Conservation (phyloP, 2,797 vertebrate genomes). For the Heliangelus exortis region DNA sequence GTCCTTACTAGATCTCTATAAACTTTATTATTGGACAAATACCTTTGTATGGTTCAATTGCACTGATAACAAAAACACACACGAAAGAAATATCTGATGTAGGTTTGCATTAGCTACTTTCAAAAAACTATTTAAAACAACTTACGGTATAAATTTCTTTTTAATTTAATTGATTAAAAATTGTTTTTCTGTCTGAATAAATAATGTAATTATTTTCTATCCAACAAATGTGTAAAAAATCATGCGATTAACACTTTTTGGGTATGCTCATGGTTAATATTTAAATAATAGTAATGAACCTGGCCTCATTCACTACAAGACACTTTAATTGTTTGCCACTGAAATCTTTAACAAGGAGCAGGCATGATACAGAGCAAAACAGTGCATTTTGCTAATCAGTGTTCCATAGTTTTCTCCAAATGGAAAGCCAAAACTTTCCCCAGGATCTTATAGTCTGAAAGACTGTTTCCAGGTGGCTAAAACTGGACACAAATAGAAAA, state of each 20-base stretch:
- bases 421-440: not conserved
- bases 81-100: not conserved
- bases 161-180: not conserved
- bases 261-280: not conserved
- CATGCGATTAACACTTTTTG: not conserved
- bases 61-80: not conserved
- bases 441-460: not conserved
- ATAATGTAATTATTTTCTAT: not conserved
- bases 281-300: not conserved
- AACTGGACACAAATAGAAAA: not conserved
- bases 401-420: not conserved
- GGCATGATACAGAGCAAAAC: not conserved
- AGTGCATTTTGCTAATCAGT: not conserved
- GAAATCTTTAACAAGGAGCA: not conserved
- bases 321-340: not conserved
- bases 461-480: not conserved
- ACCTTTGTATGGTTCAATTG: not conserved
- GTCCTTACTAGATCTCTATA: not conserved
- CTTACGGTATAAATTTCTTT: not conserved
- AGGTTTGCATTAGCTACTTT: not conserved
- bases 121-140: not conserved
- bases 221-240: not conserved
- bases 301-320: not conserved
- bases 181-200: not conserved
- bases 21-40: not conserved